Conservation (phyloP, 2,797 vertebrate genomes). For the Odontamblyopus rebecca region DNA sequence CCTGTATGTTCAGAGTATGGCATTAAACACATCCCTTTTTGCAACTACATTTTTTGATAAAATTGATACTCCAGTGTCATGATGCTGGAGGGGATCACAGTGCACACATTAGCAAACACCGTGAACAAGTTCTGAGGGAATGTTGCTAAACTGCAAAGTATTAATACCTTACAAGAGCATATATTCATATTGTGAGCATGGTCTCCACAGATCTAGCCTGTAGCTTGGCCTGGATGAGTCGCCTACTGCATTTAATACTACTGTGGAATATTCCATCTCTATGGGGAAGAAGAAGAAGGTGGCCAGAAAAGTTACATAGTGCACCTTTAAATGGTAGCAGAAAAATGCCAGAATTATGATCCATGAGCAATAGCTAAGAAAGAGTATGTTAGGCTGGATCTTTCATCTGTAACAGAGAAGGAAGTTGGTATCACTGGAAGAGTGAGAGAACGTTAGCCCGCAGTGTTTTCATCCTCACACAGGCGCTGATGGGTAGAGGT, state of each 20-base stretch:
- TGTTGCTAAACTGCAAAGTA: no score
- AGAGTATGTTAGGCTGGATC: neutral
- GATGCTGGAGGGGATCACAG: no score
- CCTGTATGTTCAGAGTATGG: neutral
- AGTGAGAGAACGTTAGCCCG: constrained; percentile 42
- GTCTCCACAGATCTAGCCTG: no score
- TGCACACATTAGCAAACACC: no score
- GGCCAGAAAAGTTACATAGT: neutral
- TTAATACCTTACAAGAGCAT: no score
- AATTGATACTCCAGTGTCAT: no score
- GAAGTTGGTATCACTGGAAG: constrained; percentile 36
- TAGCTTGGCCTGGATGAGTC: no score
- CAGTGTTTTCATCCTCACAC: constrained; percentile 74
- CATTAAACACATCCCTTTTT: neutral
- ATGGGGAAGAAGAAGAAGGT: no score
- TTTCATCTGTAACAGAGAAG: constrained; percentile 17
- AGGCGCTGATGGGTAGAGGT: constrained; percentile 69
- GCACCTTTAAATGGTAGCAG: neutral
- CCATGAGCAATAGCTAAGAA: neutral
- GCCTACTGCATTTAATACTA: no score
- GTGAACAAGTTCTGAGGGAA: no score
- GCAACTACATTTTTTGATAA: no score
- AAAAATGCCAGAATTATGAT: neutral
- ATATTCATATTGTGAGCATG: no score
- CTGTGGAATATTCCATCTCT: neutral